Conservation (phyloP, 2,113 vertebrate species). For the Excalfactoria chinensis region DNA sequence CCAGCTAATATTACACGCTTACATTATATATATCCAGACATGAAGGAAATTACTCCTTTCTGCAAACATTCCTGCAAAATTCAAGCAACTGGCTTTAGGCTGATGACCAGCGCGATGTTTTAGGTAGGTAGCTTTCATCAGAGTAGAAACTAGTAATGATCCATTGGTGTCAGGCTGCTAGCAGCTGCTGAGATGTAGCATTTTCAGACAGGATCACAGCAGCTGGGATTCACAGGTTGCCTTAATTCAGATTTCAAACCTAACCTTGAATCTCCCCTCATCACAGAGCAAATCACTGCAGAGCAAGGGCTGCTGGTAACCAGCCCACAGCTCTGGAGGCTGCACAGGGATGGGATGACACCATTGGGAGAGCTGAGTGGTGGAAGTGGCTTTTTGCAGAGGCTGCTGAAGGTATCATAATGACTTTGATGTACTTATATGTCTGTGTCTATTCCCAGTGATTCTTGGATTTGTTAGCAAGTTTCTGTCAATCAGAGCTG, state of each 20-base stretch:
- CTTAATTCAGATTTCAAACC: background rate
- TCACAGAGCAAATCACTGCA: background rate
- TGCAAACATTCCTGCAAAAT: background rate
- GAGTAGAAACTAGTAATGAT: background rate
- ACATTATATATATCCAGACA: background rate
- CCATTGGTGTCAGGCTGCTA: background rate
- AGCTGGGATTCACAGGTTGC: background rate
- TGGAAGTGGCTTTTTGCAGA: background rate
- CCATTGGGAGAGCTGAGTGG: background rate
- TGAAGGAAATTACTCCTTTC: background rate
- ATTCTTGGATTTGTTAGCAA: background rate
- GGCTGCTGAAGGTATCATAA: slow-evolving; percentile 21
- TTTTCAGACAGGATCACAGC: background rate
- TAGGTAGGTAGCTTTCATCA: background rate
- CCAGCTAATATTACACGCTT: background rate
- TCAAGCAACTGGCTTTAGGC: background rate
- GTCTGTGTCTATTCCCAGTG: background rate
- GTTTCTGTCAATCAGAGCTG: background rate
- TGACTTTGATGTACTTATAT: slow-evolving; percentile 15
- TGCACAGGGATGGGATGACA: background rate
- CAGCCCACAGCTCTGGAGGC: background rate
- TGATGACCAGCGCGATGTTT: background rate
- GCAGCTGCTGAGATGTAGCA: background rate
- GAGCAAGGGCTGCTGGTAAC: background rate
- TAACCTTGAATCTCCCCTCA: background rate